phyloP scores from a whole-genome alignment of 2,888 invertebrate species.

The Diarsia dahlii region DNA sequence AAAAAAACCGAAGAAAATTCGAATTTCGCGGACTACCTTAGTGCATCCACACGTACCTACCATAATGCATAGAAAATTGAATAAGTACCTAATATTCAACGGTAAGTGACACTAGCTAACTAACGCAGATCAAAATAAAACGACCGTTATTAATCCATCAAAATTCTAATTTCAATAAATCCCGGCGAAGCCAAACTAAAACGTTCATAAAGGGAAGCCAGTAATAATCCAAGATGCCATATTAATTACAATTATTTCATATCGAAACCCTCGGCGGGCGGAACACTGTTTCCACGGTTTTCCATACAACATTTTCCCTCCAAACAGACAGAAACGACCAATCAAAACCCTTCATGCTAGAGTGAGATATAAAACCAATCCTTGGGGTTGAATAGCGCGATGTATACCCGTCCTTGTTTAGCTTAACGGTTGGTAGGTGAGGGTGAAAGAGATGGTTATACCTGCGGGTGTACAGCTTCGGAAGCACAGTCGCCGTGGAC shows the following conservation, averaged over 20 bases:
- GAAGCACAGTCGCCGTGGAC: slow-evolving; percentile 93
- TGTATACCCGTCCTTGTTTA: slow-evolving; percentile 63
- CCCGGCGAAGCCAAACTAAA: slow-evolving; percentile 53
- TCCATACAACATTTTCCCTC: slow-evolving; percentile 57
- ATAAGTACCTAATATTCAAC: background rate
- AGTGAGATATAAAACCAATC: slow-evolving; percentile 36
- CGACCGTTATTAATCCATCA: slow-evolving; percentile 34
- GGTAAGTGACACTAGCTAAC: background rate
- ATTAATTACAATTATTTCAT: slow-evolving; percentile 83
- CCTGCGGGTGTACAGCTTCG: slow-evolving; percentile 90
- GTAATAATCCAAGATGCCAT: slow-evolving; percentile 70
- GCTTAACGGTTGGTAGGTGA: background rate
- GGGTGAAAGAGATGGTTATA: slow-evolving; percentile 77
- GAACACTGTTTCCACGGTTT: slow-evolving; percentile 66
- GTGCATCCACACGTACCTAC: no score
- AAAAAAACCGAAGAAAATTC: no score
- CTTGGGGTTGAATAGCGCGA: slow-evolving; percentile 1
- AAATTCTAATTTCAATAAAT: slow-evolving; percentile 59
- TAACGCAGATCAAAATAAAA: background rate
- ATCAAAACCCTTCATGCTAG: slow-evolving; percentile 27
- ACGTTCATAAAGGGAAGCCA: slow-evolving; percentile 55
- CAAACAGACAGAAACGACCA: slow-evolving; percentile 61
- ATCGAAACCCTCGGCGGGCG: slow-evolving; percentile 62
- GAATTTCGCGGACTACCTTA: no score
- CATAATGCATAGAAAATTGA: no score